A percentile compares a stretch with the other conserved stretches of the same genome.
These are phyloP conservation scores for Tichodroma muraria DNA, from an alignment of 2,113 vertebrate species.

Conservation along the genomic window DNA sequence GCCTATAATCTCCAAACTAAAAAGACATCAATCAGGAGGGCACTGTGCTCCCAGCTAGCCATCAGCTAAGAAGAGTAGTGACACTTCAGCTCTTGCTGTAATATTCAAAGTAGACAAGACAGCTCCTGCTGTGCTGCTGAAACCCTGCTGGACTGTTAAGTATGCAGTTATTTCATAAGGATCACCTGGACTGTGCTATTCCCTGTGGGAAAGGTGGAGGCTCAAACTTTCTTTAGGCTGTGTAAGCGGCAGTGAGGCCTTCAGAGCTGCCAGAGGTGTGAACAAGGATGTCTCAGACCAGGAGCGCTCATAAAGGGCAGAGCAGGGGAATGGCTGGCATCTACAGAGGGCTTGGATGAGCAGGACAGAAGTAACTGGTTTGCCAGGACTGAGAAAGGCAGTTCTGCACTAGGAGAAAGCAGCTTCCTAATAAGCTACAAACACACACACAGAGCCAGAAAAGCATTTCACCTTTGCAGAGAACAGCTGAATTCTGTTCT, in stretches of 20 bases:
- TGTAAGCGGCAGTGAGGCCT: background rate
- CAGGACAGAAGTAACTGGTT: background rate
- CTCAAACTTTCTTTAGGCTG: background rate
- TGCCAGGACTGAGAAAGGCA: background rate
- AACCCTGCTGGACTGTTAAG: background rate
- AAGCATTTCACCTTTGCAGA: background rate
- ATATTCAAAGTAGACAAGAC: background rate
- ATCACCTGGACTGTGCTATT: background rate
- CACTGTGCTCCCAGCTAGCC: background rate
- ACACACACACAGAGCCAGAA: background rate
- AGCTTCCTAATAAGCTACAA: background rate
- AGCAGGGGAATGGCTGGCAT: background rate
- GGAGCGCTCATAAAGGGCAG: background rate
- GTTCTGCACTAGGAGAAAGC: background rate
- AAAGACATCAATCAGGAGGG: background rate
- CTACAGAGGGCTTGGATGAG: background rate
- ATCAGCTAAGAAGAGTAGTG: background rate
- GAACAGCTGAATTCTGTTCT: background rate
- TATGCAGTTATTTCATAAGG: background rate
- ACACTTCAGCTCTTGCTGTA: background rate
- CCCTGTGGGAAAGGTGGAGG: background rate
- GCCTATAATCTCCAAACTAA: background rate
- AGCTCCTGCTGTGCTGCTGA: background rate
- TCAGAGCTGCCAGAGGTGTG: fast-evolving
- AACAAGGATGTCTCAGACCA: background rate